Conservation (phyloP, 2,888 invertebrate species). For the Scaptomyza reducta region DNA sequence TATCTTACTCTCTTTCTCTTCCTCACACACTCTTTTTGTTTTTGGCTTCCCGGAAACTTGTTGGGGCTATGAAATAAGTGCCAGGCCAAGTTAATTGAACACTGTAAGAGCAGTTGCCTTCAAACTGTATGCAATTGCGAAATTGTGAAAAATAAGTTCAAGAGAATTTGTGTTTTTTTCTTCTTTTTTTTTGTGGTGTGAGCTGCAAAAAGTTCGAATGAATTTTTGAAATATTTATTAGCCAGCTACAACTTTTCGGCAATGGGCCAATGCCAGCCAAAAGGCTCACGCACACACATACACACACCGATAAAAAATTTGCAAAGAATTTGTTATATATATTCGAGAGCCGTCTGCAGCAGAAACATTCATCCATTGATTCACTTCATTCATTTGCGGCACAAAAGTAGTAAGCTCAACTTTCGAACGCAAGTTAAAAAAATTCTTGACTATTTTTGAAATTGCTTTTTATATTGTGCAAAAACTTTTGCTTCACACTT, state of each 20-base stretch:
- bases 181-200: neutral
- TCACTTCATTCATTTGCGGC: constrained; percentile 53
- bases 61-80: neutral
- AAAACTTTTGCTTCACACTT: constrained; percentile 19
- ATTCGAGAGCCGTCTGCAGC: constrained; percentile 20
- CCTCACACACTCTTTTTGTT: too few species aligned
- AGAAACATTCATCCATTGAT: constrained; percentile 27
- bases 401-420: constrained; percentile 63
- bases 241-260: constrained; percentile 53
- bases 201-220: constrained; percentile 38
- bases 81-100: constrained; percentile 49
- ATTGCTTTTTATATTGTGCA: constrained; percentile 39
- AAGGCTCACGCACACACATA: constrained; percentile 25
- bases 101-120: constrained; percentile 16
- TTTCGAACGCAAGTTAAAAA: constrained; percentile 25
- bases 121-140: constrained; percentile 29
- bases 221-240: constrained; percentile 67
- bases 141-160: constrained; percentile 15
- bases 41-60: constrained; percentile 19
- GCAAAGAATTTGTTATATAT: constrained; percentile 27
- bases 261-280: constrained; percentile 41
- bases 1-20: neutral
- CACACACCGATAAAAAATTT: neutral
- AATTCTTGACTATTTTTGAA: constrained; percentile 21
- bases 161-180: neutral